phyloP scores from a whole-genome alignment of 2,113 vertebrate genomes.

The Percopsis transmontana region DNA sequence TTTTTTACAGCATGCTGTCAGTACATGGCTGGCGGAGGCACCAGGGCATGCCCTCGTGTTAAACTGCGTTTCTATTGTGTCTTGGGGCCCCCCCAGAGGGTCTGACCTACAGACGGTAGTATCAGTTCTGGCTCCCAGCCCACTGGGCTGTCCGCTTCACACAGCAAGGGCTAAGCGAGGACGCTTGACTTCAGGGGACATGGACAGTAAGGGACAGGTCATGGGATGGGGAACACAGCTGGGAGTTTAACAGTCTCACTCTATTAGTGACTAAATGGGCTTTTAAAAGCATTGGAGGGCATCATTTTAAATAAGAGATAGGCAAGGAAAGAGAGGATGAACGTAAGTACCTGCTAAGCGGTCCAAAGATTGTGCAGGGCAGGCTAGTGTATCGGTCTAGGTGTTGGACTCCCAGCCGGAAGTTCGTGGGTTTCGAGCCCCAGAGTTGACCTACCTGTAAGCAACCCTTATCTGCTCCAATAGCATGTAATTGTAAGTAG shows the following conservation, averaged over 20 bases:
- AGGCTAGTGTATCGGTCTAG: no score
- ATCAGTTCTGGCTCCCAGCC: constrained; percentile 52
- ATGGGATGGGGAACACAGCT: constrained; percentile 48
- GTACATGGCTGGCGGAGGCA: constrained; percentile 28
- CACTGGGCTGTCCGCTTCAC: constrained; percentile 48
- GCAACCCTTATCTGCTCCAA: no score
- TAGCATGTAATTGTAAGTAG: no score
- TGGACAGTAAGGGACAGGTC: constrained; percentile 29
- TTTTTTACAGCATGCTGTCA: background rate
- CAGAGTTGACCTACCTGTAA: no score
- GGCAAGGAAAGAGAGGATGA: no score
- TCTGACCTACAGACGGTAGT: constrained; percentile 39
- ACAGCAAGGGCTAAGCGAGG: constrained; percentile 37
- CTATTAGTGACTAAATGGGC: constrained; percentile 4
- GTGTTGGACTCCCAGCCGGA: no score
- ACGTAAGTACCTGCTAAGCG: no score
- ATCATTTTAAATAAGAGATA: no score
- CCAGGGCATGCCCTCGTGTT: constrained; percentile 44
- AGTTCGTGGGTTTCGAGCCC: no score
- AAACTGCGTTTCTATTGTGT: constrained; percentile 38
- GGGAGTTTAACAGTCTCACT: constrained; percentile 24
- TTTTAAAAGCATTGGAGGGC: background rate
- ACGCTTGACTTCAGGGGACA: constrained; percentile 21
- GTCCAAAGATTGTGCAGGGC: no score
- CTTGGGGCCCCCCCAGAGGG: constrained; percentile 31